Base-by-base conservation (phyloP, 2,797 vertebrate species). In the Cossypha niveicapilla region DNA sequence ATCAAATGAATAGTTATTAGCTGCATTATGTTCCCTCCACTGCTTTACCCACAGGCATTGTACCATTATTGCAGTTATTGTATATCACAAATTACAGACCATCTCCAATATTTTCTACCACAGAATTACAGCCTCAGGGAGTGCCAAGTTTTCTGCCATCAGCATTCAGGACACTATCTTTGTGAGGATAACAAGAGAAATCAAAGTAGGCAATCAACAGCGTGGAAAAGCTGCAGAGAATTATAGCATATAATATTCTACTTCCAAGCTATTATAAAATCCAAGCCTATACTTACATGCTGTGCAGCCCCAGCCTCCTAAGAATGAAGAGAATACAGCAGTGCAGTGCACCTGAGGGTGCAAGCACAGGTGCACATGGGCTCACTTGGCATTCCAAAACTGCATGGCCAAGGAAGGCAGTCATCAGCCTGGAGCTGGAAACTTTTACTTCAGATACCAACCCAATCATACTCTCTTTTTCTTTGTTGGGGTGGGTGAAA, bases 1-100 rank as follows among this genome's bases (percentile, higher is more conserved):
- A 72, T 74, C 57, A 86, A 91, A 81, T 72, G 39, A 83, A 86
- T 78, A 72, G 65, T 86, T 93, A 94, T 91, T 95, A 92, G n/a
- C 50, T 90, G 28, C 32, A 77, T 94, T 92, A 90, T 86, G 65
- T 77, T 88, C 44, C 14, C 53, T 93, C 22, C n/a, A 74, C 48
- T 93, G 56, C 42, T 93, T 92, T 94, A 89, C 91, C 61, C 82
- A 74, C 27, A 71, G 72, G 63, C 94, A 72, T 80, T 77, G 34
- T 63, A 86, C 37, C 30, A 71, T 91, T 92, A 93, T 63, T 74
- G 50, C 68, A 68, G 66, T 90, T 95, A 93, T 58, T 72, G 54
- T 83, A 88, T 63, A 86, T 61, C 70, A 90, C 87, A 92, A 93
- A 93, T 91, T 91, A 85, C 61, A 91, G 71, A 60, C 63, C 41